Base-by-base conservation (phyloP, 1,140 invertebrate species). In the Sipha flava region DNA sequence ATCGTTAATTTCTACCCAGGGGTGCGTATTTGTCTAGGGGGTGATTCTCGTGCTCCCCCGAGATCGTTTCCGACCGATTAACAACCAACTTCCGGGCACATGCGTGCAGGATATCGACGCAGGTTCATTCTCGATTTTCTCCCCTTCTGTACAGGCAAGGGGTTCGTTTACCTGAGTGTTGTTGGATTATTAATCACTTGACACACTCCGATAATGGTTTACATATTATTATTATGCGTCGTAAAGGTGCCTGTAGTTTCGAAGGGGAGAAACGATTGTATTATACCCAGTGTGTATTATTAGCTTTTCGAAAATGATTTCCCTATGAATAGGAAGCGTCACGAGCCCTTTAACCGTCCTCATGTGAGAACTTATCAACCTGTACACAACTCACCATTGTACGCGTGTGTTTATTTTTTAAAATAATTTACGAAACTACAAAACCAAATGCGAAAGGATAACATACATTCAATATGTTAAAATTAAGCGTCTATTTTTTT, bases 11-110 rank as follows among this genome's bases (percentile, higher is more conserved):
- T 59, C 73, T 59, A 52, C 73, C 73, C 73, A 26, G 73, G 73
- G 73, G 70, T 54, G 64, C 64, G 9, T 34, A 54, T 75, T 75
- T 75, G 47, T 75, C n/a, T 57, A 75, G 26, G 72, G 72, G 72
- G 47, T 52, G 68, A 31, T 34, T 6, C 31, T 31, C n/a, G 10
- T 14, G 73, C 59, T 77, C 73, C 73, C 73, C 52, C 34, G 52
- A 77, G 73, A 77, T 77, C 73, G 72, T 75, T 75, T 75, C 72
- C 72, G 73, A 77, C 73, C 73, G 73, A 77, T 77, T 77, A 77
- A 77, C 73, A 77, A 77, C 73, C 73, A 10, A 77, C 73, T 77
- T 77, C 73, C 73, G 73, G 73, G 23, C 73, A 77, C 52, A 59
- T 77, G 73, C 73, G 73, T 77, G 73, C 73, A 59, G 73, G 73